Base-by-base conservation (phyloP, 2,888 invertebrate genomes). In the Brachyptera putata region DNA sequence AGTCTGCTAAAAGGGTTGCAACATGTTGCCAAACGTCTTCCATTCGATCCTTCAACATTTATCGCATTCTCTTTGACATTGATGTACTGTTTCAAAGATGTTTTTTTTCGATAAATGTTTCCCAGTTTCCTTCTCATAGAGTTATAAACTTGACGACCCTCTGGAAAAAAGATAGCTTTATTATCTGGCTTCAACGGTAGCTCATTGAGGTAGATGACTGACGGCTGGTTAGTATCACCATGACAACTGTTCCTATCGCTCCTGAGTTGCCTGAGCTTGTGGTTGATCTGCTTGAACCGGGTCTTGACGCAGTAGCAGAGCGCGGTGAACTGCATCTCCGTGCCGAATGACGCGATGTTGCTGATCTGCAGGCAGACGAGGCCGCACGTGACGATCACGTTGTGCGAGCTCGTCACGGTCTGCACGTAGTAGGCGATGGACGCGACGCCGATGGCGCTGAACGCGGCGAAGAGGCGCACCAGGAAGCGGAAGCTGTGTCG, bases 291-390 rank as follows among this genome's bases (percentile, higher is more conserved):
- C 22, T 22, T 13, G 36, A 36, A 53, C 13, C 53, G 34, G 36
- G 36, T 18, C n/a, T 18, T 16, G 36, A 34, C 14, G 21, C 13
- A 36, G 22, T 53, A 53, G 53, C 53, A 53, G 2, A 53, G 18
- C 34, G 53, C 34, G 13, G 53, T 22, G 22, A 53, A 53, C 34
- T 53, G 53, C 36, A 53, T 7, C 18, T 53, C 53, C 3, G 36
- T 21, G 53, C 53, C 53, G 34, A 53, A 53, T 2, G 53, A 53
- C 1, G 34, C 34, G n/a, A 36, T 34, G 22, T 53, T 53, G 53
- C 53, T 18, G 18, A 36, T 18, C 9, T 53, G 22, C 3, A 53
- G 18, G 9, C 34, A 36, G n/a, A 53, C n/a, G 34, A 53, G 18
- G n/a, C 53, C 53, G 9, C 18, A 21, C 1, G 53, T 18, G 18